A percentile compares a stretch with the other conserved stretches of the same genome.
Conservation (phyloP, 2,888 invertebrate species). For the Tromatobia lineatoria region DNA sequence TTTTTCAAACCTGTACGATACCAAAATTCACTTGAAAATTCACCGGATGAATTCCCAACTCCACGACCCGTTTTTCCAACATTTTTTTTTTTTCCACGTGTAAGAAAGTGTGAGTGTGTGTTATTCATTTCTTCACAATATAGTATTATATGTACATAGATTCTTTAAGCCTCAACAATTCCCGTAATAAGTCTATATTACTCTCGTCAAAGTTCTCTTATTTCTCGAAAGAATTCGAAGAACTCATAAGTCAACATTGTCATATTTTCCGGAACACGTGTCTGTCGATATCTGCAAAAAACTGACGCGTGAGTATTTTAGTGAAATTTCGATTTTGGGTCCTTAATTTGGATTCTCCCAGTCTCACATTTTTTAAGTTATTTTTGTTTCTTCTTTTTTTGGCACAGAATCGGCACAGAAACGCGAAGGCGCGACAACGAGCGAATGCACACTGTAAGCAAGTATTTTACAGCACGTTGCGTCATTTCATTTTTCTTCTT, state of each 20-base stretch:
- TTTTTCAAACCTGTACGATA: neutral
- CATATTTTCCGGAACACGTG: neutral
- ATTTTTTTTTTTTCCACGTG: slow-evolving; percentile 21
- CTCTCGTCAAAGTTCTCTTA: slow-evolving; percentile 52
- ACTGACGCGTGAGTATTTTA: neutral
- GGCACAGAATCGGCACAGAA: slow-evolving; percentile 42
- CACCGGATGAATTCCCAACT: neutral
- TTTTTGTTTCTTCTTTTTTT: neutral
- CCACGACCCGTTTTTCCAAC: neutral
- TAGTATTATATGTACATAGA: slow-evolving; percentile 72
- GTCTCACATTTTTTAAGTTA: neutral
- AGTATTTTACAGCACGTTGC: neutral
- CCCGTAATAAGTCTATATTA: slow-evolving; percentile 79
- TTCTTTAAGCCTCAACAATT: slow-evolving; percentile 82
- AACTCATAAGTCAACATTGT: slow-evolving; percentile 76
- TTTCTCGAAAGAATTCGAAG: slow-evolving; percentile 46
- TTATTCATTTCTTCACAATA: slow-evolving; percentile 66
- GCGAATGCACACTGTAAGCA: neutral
- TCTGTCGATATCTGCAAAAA: neutral
- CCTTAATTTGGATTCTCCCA: neutral
- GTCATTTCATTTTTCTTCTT: neutral
- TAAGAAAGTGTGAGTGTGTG: slow-evolving; percentile 22
- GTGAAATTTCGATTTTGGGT: neutral
- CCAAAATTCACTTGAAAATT: neutral
- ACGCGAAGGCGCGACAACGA: slow-evolving; percentile 22